phyloP scores from a whole-genome alignment of 2,888 invertebrate species.

The Heliconius aoede region DNA sequence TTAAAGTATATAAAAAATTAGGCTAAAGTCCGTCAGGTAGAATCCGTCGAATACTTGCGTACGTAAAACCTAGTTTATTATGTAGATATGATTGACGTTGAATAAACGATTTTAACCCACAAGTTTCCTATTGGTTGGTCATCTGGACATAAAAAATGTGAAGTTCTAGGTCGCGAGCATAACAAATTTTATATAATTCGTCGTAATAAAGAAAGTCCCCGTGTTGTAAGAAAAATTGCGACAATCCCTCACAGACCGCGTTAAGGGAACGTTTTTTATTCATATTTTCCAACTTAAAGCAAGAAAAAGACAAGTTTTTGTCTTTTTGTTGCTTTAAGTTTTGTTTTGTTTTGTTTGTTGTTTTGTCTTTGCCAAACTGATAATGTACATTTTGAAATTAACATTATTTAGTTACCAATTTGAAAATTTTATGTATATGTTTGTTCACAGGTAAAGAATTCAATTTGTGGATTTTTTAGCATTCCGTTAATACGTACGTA shows the following conservation, averaged over 20 bases:
- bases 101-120: background rate
- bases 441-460: too few species aligned
- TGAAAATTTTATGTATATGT: too few species aligned
- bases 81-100: background rate
- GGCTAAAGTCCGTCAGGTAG: too few species aligned
- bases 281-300: conserved; percentile 37
- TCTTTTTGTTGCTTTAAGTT: too few species aligned
- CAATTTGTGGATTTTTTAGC: too few species aligned
- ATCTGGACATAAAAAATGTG: conserved; percentile 7
- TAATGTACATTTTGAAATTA: conserved; percentile 18
- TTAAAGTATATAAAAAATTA: too few species aligned
- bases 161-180: conserved; percentile 1
- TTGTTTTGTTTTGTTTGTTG: too few species aligned
- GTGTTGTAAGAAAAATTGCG: conserved; percentile 25
- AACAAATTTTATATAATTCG: conserved; percentile 29
- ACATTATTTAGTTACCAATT: conserved; percentile 6
- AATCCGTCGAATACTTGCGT: background rate
- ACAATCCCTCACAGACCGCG: conserved; percentile 34
- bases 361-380: conserved; percentile 28
- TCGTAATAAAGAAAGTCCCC: conserved; percentile 22
- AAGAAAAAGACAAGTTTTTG: background rate
- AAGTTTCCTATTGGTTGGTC: background rate
- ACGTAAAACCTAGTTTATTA: background rate
- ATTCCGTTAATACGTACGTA: too few species aligned
- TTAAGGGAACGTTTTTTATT: conserved; percentile 36